Conservation (phyloP, 2,888 invertebrate species). For the Automeris io region DNA sequence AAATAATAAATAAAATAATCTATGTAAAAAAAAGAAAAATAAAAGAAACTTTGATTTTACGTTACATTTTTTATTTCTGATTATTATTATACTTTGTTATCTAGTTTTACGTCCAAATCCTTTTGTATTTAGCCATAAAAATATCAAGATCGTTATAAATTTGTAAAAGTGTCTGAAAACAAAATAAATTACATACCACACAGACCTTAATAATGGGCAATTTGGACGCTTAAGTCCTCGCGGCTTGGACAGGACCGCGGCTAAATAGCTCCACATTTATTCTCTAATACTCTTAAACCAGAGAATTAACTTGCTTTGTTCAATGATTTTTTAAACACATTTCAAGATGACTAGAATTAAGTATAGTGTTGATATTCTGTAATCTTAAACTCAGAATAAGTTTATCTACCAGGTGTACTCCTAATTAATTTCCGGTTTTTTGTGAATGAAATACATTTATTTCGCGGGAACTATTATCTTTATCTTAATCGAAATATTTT, state of each 20-base stretch:
- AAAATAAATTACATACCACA: conserved; percentile 19
- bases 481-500: too few species aligned
- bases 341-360: too few species aligned
- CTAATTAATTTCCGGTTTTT: too few species aligned
- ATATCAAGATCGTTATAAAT: conserved; percentile 7
- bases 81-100: too few species aligned
- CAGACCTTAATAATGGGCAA: conserved; percentile 19
- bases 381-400: too few species aligned
- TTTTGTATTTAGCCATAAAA: conserved; percentile 13
- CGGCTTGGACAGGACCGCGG: conserved; percentile 9
- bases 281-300: conserved; percentile 17
- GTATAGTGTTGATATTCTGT: too few species aligned
- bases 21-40: background rate
- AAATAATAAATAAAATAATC: too few species aligned
- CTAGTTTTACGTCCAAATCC: background rate
- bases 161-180: conserved; percentile 10
- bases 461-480: too few species aligned
- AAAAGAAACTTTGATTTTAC: background rate
- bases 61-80: too few species aligned
- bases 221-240: conserved; percentile 20
- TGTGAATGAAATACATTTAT: too few species aligned
- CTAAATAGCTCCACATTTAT: conserved; percentile 21
- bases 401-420: too few species aligned
- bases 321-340: conserved; percentile 11
- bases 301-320: conserved; percentile 13